Evolutionary conservation across 1,140 invertebrate genomes (phyloP).

Genomic region (Drosophila subobscura): DNA sequence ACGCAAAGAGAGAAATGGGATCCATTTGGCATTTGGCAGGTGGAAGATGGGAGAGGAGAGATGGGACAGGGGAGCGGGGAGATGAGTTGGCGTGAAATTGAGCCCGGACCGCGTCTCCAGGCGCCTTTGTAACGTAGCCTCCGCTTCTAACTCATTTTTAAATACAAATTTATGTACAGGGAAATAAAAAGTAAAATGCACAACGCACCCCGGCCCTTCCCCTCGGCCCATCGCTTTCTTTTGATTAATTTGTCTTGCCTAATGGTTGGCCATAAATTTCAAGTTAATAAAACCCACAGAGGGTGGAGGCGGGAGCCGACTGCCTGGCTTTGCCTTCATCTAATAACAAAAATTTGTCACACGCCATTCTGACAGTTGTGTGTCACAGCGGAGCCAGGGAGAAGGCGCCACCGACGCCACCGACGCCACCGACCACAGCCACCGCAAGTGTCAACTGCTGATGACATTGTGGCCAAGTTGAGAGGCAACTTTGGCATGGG

Average conservation of each 20-base stretch:
- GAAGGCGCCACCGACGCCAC: background rate
- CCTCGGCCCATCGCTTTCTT: conserved; percentile 14
- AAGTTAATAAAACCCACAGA: conserved; percentile 72
- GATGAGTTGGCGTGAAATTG: conserved; percentile 75
- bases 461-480: conserved; percentile 49
- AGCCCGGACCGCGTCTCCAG: conserved; percentile 22
- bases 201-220: conserved; percentile 4
- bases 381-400: conserved; percentile 51
- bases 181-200: conserved; percentile 57
- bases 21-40: conserved; percentile 66
- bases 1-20: conserved; percentile 62
- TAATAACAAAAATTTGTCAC: conserved; percentile 77
- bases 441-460: conserved; percentile 46
- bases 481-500: conserved; percentile 8
- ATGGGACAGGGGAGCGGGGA: background rate
- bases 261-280: conserved; percentile 73
- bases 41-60: conserved; percentile 8
- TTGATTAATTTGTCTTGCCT: conserved; percentile 73
- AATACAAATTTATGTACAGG: conserved; percentile 79
- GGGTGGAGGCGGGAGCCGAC: conserved; percentile 15
- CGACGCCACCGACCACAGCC: conserved; percentile 10
- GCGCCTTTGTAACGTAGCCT: conserved; percentile 10
- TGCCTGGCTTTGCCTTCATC: conserved; percentile 27
- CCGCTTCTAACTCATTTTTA: conserved; percentile 75
- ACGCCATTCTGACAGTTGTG: conserved; percentile 71